A percentile compares a stretch with the other conserved stretches of the same genome.
phyloP scores from a whole-genome alignment of 1,140 invertebrate species.

The Lutraria rhynchaena region DNA sequence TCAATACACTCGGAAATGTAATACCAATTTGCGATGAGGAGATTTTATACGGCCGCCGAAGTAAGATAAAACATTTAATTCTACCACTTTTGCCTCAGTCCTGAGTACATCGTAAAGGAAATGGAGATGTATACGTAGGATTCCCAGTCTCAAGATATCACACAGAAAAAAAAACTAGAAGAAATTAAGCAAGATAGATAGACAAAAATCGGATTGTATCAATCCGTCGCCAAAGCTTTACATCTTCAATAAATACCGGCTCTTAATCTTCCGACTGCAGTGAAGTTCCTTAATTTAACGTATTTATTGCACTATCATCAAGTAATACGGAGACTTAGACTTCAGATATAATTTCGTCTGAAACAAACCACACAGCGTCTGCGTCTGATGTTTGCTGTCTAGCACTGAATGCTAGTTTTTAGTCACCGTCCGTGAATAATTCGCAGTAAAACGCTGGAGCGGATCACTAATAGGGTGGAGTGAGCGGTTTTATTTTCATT shows the following conservation, averaged over 20 bases:
- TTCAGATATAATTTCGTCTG: slow-evolving; percentile 46
- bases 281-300: slow-evolving; percentile 31
- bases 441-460: no score
- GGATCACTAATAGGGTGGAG: no score
- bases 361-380: slow-evolving; percentile 50
- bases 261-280: slow-evolving; percentile 18
- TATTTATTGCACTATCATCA: slow-evolving; percentile 25
- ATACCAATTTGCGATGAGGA: no score
- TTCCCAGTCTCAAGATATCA: no score
- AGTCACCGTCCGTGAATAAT: no score
- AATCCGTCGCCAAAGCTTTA: neutral
- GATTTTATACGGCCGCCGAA: neutral
- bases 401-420: neutral
- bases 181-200: slow-evolving; percentile 1
- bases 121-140: no score
- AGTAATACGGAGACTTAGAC: neutral
- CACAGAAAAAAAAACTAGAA: no score
- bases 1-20: no score
- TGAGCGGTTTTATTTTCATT: no score
- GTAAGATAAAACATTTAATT: neutral
- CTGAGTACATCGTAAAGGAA: no score
- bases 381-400: neutral
- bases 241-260: slow-evolving; percentile 18
- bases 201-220: slow-evolving; percentile 17
- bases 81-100: slow-evolving; percentile 1